Conservation (phyloP, 2,797 vertebrate genomes). For the Etheostoma perlongum region DNA sequence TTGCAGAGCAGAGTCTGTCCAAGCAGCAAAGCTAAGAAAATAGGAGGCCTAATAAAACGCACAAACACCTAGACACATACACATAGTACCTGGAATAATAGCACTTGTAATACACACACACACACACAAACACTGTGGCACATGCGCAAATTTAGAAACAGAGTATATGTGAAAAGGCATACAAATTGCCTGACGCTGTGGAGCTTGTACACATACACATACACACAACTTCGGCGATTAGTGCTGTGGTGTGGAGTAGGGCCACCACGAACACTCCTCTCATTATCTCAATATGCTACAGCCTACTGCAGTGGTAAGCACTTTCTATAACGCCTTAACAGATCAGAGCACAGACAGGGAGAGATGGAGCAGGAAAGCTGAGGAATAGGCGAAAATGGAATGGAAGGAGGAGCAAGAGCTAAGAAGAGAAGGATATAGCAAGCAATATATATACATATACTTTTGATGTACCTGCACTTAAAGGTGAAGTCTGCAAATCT, state of each 20-base stretch:
- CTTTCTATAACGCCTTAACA: conserved; percentile 69
- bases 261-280: conserved; percentile 69
- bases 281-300: conserved; percentile 80
- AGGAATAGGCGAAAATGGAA: conserved; percentile 27
- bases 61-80: conserved; percentile 66
- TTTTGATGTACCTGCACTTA: background rate
- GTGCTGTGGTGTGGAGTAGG: conserved; percentile 68
- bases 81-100: conserved; percentile 63
- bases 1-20: conserved; percentile 74
- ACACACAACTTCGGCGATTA: conserved; percentile 61
- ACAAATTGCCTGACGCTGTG: conserved; percentile 47
- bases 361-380: conserved; percentile 26
- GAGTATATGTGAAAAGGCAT: conserved; percentile 45
- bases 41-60: conserved; percentile 71
- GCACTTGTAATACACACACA: conserved; percentile 58
- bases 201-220: conserved; percentile 38
- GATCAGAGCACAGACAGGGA: conserved; percentile 61
- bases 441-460: background rate
- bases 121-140: conserved; percentile 27
- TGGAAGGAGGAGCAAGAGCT: background rate
- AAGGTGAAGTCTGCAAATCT: background rate
- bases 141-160: conserved; percentile 35
- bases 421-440: conserved; percentile 5
- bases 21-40: conserved; percentile 76
- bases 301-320: conserved; percentile 75